Evolutionary conservation across 2,888 invertebrate genomes (phyloP).

Genomic region (Thymelicus acteon): DNA sequence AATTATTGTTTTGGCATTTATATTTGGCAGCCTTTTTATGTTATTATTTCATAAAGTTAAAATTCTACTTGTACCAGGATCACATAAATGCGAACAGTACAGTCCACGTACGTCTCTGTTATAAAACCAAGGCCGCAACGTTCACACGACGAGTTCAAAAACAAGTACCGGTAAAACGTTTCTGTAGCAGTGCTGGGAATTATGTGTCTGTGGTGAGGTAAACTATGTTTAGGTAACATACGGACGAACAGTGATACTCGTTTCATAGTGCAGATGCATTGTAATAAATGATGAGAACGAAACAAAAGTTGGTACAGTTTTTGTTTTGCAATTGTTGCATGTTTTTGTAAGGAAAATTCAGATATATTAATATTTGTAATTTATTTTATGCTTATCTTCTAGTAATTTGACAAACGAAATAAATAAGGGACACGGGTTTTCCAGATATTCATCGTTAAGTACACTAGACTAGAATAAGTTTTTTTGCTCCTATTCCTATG

Average conservation of each 20-base stretch:
- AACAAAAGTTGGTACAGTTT: neutral
- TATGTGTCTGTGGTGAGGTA: constrained; percentile 14
- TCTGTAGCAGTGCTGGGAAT: constrained; percentile 36
- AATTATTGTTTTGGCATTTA: constrained; percentile 21
- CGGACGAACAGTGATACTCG: constrained; percentile 16
- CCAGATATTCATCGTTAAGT: no score
- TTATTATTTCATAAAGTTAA: constrained; percentile 31
- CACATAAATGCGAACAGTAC: constrained; percentile 41
- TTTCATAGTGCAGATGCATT: constrained; percentile 16
- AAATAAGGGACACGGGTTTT: no score
- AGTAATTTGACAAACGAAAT: no score
- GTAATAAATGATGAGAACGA: neutral
- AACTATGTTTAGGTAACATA: constrained; percentile 31
- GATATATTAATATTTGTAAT: no score
- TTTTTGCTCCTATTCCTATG: no score
- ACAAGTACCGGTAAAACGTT: constrained; percentile 38
- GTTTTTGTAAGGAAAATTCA: neutral
- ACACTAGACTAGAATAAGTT: no score
- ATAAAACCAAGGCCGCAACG: constrained; percentile 68
- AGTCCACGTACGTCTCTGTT: constrained; percentile 43
- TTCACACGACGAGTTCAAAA: constrained; percentile 64
- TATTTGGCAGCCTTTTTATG: constrained; percentile 19
- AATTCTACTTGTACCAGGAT: constrained; percentile 33
- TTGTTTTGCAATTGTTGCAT: neutral
- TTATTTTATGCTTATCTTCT: no score